phyloP scores from a whole-genome alignment of 2,888 invertebrate species.

The Acrobasis consociella region DNA sequence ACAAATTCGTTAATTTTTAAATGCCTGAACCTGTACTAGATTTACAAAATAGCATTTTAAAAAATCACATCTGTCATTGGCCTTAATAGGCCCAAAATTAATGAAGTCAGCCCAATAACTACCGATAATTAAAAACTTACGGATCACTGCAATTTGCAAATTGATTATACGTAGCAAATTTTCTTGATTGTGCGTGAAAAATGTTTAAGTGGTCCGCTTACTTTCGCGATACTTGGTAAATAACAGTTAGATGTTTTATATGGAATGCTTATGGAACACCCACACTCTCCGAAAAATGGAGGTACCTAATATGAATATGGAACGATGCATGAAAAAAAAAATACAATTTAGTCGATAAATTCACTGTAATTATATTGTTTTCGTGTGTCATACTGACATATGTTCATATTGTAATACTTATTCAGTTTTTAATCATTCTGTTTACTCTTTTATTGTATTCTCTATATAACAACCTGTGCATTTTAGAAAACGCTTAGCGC shows the following conservation, averaged over 20 bases:
- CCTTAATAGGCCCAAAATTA: constrained; percentile 42
- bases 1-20: no score
- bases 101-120: constrained; percentile 28
- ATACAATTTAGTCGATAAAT: no score
- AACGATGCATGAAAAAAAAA: neutral
- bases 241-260: constrained; percentile 15
- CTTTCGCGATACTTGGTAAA: constrained; percentile 34
- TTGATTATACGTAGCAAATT: constrained; percentile 47
- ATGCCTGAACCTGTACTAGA: no score
- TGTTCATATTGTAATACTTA: no score
- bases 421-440: no score
- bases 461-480: no score
- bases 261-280: constrained; percentile 10
- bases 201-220: constrained; percentile 40
- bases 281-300: neutral
- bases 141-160: constrained; percentile 45
- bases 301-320: neutral
- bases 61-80: constrained; percentile 38
- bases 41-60: neutral
- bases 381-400: no score
- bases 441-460: no score
- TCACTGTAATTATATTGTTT: no score
- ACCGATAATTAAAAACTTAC: constrained; percentile 44
- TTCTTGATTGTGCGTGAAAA: neutral
- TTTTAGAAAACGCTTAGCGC: no score